Percentiles rank a stretch among this genome's conserved stretches.
Evolutionary conservation across 2,113 vertebrate genomes (phyloP).

Genomic region (Elachura formosa): DNA sequence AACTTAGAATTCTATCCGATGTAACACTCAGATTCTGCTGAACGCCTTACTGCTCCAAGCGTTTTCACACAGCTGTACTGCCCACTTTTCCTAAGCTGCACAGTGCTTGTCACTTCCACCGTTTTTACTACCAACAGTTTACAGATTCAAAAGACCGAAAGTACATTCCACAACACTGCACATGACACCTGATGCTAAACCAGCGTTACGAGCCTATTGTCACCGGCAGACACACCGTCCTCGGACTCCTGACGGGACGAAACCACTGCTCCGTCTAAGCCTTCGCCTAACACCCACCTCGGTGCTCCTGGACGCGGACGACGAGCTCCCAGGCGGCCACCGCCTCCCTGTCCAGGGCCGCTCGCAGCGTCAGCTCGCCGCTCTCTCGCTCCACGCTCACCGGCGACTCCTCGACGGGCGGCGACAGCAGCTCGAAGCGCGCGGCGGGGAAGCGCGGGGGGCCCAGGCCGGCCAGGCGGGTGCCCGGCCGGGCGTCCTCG

Average conservation of each 20-base stretch:
- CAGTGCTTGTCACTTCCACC: fast-evolving
- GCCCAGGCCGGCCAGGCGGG: conserved; percentile 74
- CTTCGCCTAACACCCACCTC: conserved; percentile 60
- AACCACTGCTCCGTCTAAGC: fast-evolving
- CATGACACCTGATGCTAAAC: fast-evolving
- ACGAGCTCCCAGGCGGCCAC: conserved; percentile 74
- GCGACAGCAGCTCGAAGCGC: conserved; percentile 77
- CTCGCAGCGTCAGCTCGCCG: conserved; percentile 78
- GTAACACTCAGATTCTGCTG: neutral
- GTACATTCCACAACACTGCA: no score
- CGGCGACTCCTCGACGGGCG: conserved; percentile 72
- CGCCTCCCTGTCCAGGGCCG: conserved; percentile 79
- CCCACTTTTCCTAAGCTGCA: fast-evolving
- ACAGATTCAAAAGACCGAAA: neutral
- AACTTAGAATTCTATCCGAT: no score
- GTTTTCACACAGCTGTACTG: neutral
- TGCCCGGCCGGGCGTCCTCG: conserved; percentile 79
- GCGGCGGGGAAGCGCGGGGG: conserved; percentile 70
- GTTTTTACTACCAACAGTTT: neutral
- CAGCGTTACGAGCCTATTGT: fast-evolving
- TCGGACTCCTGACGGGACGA: fast-evolving
- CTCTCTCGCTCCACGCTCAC: conserved; percentile 76
- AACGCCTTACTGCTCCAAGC: no score
- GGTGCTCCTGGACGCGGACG: conserved; percentile 79
- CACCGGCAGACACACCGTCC: fast-evolving